Evolutionary conservation across 2,888 invertebrate species (phyloP), one percentile per base, ranked within the genome.

Genomic region (Microctonus aethiopoides): DNA sequence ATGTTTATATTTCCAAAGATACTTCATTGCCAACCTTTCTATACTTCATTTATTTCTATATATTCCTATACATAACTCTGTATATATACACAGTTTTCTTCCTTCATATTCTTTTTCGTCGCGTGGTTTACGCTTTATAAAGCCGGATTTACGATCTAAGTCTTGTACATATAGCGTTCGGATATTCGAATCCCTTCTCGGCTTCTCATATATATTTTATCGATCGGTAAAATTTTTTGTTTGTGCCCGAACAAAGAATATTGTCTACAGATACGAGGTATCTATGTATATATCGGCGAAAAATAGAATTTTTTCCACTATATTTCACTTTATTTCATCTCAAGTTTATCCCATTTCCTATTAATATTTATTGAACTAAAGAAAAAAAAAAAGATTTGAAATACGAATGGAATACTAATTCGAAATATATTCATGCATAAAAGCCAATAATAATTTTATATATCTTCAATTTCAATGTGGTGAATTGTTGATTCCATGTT

Each of bases 101-200:
- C 41, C 16, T 16, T n/a, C 24, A 62, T 29, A 26, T 16, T 26
- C 10, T 39, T 41, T 34, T 26, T 56, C 24, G 20, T 9, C 34
- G 36, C 41, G 56, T 46, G 59, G 65, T 70, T 72, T 68, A 68
- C 62, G 74, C 61, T 68, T 67, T 70, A 70, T 68, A 72, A 70
- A 72, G 26, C 66, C 68, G 46, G 65, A 70, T 71, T 72, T 68
- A 66, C 68, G 71, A 24, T 68, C 29, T 39, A 20, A 34, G 36
- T 29, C 3, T n/a, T 41, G 16, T 57, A 16, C 62, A 36, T 22
- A 61, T 57, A 22, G 39, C 63, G 54, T 68, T 74, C 70, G 66
- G 54, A 70, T 64, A 64, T 54, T 32, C 52, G 67, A 61, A 60
- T 71, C 56, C 67, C 39, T 63, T 67, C 36, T 34, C 62, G 41